phyloP scores from a whole-genome alignment of 1,140 invertebrate species.

The Pseudomyrmex cubaensis region DNA sequence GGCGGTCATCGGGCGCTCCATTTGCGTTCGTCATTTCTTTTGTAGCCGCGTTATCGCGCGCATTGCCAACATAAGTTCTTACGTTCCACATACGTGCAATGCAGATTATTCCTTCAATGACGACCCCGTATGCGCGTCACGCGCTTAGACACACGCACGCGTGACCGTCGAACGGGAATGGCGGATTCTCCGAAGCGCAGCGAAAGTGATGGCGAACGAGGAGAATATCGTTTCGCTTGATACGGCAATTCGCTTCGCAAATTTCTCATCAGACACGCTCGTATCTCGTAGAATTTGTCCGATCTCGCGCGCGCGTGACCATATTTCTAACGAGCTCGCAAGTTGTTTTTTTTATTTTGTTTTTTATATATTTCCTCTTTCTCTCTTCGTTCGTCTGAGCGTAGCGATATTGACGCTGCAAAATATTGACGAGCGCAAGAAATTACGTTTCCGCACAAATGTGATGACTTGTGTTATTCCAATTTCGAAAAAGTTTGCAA shows the following conservation, averaged over 20 bases:
- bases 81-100: slow-evolving; percentile 64
- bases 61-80: not conserved
- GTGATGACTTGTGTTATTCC: too few species aligned
- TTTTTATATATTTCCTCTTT: too few species aligned
- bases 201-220: slow-evolving; percentile 68
- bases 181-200: slow-evolving; percentile 63
- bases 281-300: slow-evolving; percentile 8
- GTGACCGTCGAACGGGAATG: slow-evolving; percentile 61
- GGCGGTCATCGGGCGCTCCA: too few species aligned
- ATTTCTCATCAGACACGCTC: slow-evolving; percentile 49
- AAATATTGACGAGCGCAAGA: not conserved
- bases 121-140: slow-evolving; percentile 80
- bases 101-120: slow-evolving; percentile 66
- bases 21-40: not conserved
- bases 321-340: not conserved
- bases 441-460: not conserved
- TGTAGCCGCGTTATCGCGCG: not conserved
- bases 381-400: too few species aligned
- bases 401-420: not conserved
- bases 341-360: not conserved
- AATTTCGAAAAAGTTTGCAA: too few species aligned
- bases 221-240: slow-evolving; percentile 47
- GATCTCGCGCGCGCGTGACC: not conserved
- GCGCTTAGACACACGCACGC: slow-evolving; percentile 65
- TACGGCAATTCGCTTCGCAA: slow-evolving; percentile 53